Evolutionary conservation across 2,113 vertebrate species (phyloP).

Genomic region (Pao palembangensis): DNA sequence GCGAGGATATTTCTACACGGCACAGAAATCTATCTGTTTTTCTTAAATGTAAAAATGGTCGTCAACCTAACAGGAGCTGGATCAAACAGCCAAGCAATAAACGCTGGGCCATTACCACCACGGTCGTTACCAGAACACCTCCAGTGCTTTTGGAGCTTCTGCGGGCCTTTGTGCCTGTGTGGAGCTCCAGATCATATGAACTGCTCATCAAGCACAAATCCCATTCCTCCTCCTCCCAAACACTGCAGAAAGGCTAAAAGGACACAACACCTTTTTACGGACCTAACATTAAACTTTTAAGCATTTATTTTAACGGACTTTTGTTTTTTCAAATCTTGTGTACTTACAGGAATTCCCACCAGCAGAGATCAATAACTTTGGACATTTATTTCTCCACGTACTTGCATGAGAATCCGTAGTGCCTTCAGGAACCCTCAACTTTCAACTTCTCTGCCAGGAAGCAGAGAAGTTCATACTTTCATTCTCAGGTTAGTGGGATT

Average conservation of each 20-base stretch:
- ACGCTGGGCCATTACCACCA: constrained; percentile 11
- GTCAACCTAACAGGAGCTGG: constrained; percentile 1
- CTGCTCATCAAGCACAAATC: constrained; percentile 35
- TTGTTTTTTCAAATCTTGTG: not conserved
- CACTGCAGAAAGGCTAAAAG: constrained; percentile 2
- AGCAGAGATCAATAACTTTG: constrained; percentile 27
- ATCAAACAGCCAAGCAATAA: constrained; percentile 4
- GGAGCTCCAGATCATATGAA: constrained; percentile 36
- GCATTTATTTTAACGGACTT: constrained; percentile 44
- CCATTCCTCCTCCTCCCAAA: constrained; percentile 14
- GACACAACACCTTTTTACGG: not conserved
- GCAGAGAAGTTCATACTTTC: too few species aligned
- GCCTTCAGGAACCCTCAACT: not conserved
- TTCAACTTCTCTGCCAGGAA: not conserved
- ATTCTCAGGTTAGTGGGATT: constrained; percentile 24
- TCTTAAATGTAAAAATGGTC: constrained; percentile 22
- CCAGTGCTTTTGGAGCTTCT: constrained; percentile 6
- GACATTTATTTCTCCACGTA: constrained; percentile 27
- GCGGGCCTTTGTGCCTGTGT: constrained; percentile 43
- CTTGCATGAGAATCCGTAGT: not conserved
- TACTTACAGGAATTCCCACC: constrained; percentile 17
- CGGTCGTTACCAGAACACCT: constrained; percentile 11
- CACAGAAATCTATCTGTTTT: constrained; percentile 1
- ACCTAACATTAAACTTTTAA: too few species aligned
- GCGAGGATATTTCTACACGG: constrained; percentile 8